Percentiles rank a stretch among this genome's conserved stretches.
These are phyloP conservation scores for Porites cylindrica DNA, from an alignment of 92 coral and sea anemone genomes.

Conservation along the genomic window DNA sequence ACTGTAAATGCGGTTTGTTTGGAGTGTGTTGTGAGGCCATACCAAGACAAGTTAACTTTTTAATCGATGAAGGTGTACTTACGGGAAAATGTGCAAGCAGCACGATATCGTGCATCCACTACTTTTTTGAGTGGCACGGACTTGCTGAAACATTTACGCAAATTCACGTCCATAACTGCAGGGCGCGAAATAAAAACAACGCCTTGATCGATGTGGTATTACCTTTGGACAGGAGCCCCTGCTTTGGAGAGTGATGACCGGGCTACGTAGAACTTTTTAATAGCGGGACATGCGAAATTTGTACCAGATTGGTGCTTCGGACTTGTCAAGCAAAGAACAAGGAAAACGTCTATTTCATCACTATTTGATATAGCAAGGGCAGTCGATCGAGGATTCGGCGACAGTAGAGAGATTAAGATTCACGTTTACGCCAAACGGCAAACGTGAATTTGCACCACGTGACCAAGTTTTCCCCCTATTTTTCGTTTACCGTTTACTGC, in stretches of 20 bases:
- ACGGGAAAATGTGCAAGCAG: constrained; percentile 69
- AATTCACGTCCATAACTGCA: constrained; percentile 64
- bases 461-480: too few species aligned
- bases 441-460: too few species aligned
- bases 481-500: too few species aligned
- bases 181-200: constrained; percentile 62
- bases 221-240: background rate
- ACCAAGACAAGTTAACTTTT: constrained; percentile 65
- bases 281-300: constrained; percentile 67
- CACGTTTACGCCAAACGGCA: too few species aligned
- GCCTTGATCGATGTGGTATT: constrained; percentile 50
- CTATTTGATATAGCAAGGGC: constrained; percentile 65
- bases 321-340: constrained; percentile 32
- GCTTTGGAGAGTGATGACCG: constrained; percentile 39
- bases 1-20: constrained; percentile 60
- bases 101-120: constrained; percentile 38
- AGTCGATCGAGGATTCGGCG: constrained; percentile 61
- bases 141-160: constrained; percentile 57
- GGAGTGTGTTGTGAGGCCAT: constrained; percentile 68
- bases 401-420: background rate
- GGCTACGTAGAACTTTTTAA: constrained; percentile 37
- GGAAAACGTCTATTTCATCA: constrained; percentile 58
- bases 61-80: constrained; percentile 54
- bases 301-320: constrained; percentile 74
- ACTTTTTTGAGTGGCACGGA: constrained; percentile 51